Conservation (phyloP, 2,888 invertebrate genomes). For the Apamea anceps region DNA sequence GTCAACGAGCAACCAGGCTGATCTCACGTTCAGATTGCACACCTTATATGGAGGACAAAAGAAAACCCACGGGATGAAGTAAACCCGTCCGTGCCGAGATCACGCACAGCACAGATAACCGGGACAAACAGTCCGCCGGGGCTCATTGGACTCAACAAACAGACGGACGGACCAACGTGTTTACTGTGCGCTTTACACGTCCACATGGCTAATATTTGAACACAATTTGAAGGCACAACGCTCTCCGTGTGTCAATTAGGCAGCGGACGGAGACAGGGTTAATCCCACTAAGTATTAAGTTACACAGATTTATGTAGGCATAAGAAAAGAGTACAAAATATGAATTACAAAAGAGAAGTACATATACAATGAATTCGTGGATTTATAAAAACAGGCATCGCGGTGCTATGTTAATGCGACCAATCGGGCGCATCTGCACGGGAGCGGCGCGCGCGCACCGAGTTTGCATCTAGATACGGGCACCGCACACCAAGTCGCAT, state of each 20-base stretch:
- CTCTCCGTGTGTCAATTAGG: conserved; percentile 80
- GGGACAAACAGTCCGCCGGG: conserved; percentile 75
- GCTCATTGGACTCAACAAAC: conserved; percentile 84
- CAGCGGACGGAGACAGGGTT: conserved; percentile 67
- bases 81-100: conserved; percentile 74
- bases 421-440: conserved; percentile 79
- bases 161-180: conserved; percentile 79
- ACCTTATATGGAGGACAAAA: conserved; percentile 74
- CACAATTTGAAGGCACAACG: conserved; percentile 88
- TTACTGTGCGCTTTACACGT: conserved; percentile 82
- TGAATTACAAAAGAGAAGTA: conserved; percentile 74
- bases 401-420: conserved; percentile 77
- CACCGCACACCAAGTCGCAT: conserved; percentile 80
- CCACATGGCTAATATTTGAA: conserved; percentile 84
- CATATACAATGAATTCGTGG: conserved; percentile 67
- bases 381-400: conserved; percentile 71
- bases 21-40: conserved; percentile 74
- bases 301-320: conserved; percentile 54
- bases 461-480: conserved; percentile 78
- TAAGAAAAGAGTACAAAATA: conserved; percentile 69
- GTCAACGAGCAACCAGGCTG: conserved; percentile 68
- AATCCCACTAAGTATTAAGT: conserved; percentile 70
- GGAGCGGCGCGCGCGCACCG: conserved; percentile 73
- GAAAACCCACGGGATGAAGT: conserved; percentile 72
- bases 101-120: conserved; percentile 78